phyloP scores from a whole-genome alignment of 2,888 invertebrate species.

The Aphidius colemani region DNA sequence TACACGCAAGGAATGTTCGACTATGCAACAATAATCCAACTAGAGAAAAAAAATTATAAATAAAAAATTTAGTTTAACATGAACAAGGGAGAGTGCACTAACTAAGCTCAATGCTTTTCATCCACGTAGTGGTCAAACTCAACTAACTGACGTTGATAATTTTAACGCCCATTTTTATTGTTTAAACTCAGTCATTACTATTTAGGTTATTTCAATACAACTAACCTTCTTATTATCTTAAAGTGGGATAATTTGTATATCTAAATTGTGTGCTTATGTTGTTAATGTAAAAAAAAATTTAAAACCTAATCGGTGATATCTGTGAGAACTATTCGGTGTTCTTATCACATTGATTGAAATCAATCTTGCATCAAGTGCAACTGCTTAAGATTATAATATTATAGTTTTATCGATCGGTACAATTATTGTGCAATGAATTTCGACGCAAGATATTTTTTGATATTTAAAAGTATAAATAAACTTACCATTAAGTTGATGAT shows the following conservation, averaged over 20 bases:
- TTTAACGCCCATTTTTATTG: conserved; percentile 32
- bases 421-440: too few relatives aligned
- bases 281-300: too few relatives aligned
- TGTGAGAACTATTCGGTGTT: conserved; percentile 31
- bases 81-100: conserved; percentile 25
- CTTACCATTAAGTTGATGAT: too few relatives aligned
- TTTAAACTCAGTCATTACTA: conserved; percentile 37
- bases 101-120: too few relatives aligned
- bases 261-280: too few relatives aligned
- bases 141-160: too few relatives aligned
- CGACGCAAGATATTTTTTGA: too few relatives aligned
- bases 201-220: conserved; percentile 51
- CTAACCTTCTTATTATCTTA: conserved; percentile 10
- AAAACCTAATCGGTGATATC: conserved; percentile 31
- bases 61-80: conserved; percentile 29
- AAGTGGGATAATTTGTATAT: too few relatives aligned
- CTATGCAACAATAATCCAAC: conserved; percentile 6
- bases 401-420: not conserved
- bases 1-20: conserved; percentile 25
- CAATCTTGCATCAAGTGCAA: conserved; percentile 24
- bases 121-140: too few relatives aligned
- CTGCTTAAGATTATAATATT: not conserved
- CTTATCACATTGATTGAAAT: not conserved
- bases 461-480: too few relatives aligned
- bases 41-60: conserved; percentile 6